These are phyloP conservation scores for Cheilosia soror DNA, from an alignment of 2,888 invertebrate species.

Conservation along the genomic window DNA sequence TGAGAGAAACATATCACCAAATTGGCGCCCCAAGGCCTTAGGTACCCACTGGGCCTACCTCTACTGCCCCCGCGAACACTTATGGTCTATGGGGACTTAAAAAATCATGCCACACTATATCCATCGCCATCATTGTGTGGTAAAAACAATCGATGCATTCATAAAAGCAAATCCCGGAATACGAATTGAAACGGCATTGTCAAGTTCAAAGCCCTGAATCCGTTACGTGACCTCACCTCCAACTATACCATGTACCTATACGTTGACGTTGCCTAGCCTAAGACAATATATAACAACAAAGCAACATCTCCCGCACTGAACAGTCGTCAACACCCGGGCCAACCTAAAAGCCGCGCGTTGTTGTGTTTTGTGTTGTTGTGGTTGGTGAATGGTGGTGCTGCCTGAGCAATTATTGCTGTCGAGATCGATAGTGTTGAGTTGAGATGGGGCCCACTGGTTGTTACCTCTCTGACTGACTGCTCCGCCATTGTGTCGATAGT, in stretches of 20 bases:
- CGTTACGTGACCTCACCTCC: constrained; percentile 75
- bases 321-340: constrained; percentile 18
- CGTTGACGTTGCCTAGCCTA: constrained; percentile 33
- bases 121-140: neutral
- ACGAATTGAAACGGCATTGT: constrained; percentile 69
- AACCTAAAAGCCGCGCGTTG: constrained; percentile 39
- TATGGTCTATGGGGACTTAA: constrained; percentile 33
- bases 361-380: neutral
- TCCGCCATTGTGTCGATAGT: constrained; percentile 28
- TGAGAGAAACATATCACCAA: no score
- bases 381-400: neutral
- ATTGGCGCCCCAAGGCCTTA: no score
- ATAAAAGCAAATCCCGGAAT: constrained; percentile 58
- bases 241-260: constrained; percentile 14
- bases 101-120: constrained; percentile 47
- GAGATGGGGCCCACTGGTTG: constrained; percentile 58
- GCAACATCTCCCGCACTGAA: constrained; percentile 61
- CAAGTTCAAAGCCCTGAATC: constrained; percentile 75
- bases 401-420: constrained; percentile 65
- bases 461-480: constrained; percentile 29
- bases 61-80: constrained; percentile 1
- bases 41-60: no score
- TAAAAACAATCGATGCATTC: constrained; percentile 44
- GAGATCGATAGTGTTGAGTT: constrained; percentile 66
- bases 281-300: constrained; percentile 59